Base-by-base conservation (phyloP, 2,888 invertebrate genomes). In the Sinodicranocentrus sp. region DNA sequence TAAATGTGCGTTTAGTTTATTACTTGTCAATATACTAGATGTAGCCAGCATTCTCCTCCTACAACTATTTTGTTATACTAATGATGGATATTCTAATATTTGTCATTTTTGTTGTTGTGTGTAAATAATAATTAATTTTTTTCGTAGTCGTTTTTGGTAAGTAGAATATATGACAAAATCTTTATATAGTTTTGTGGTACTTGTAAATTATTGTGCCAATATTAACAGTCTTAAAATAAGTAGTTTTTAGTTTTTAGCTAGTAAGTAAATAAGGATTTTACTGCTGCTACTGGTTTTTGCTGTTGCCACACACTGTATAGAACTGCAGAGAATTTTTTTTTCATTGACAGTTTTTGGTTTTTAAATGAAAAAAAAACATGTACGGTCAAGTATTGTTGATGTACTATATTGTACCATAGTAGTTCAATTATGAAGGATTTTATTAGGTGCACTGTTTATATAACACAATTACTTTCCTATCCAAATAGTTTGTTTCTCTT, bases 131-230 rank as follows among this genome's bases (percentile, higher is more conserved):
- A 33, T 48, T 54, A 70, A 23, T 25, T 19, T 28, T 65, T 67
- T 43, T 21, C 52, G 23, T 43, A 72, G 43, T 21, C 19, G 13
- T 75, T 75, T 75, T 75, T 44, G 2, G 21, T 17, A 48, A 52
- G 52, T 26, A 59, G 25, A 48, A 13, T 48, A 48, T 5, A 13
- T 17, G 5, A 48, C 17, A 48, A 17, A 10, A 48, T 63, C n/a
- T 67, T 54, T 70, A 28, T 78, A 78, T 72, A 52, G 25, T 70
- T 63, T 43, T 44, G 72, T 70, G 52, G 71, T 48, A 57, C 68
- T 33, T 82, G 82, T 82, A 76, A 75, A 82, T 82, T 82, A 28
- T 75, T 82, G 73, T 82, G 73, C 73, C 73, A 82, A 82, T 82
- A 75, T 75, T 79, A 79, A 72, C 71, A 79, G 78, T 78, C 78